phyloP scores from a whole-genome alignment of 2,113 vertebrate species.

The Climacteris rufus region DNA sequence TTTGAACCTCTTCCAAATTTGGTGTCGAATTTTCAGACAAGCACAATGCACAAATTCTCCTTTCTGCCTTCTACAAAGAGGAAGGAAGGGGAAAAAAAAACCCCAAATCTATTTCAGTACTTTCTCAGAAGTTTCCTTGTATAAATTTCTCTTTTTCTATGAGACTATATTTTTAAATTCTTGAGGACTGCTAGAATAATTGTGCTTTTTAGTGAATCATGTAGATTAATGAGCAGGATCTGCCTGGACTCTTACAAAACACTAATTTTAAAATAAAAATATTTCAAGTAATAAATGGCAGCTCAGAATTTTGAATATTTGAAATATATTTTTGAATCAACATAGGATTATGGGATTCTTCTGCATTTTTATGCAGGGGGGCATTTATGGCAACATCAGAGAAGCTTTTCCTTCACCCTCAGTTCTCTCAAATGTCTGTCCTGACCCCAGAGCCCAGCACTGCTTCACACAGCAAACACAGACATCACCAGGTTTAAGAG shows the following conservation, averaged over 20 bases:
- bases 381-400: background rate
- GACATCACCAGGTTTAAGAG: background rate
- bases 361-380: background rate
- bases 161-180: background rate
- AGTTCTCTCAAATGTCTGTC: background rate
- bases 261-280: background rate
- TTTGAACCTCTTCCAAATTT: background rate
- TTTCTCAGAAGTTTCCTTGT: background rate
- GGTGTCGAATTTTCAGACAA: background rate
- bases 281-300: background rate
- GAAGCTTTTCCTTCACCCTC: background rate
- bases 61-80: background rate
- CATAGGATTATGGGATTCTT: background rate
- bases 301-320: background rate
- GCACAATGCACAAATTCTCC: background rate
- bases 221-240: background rate
- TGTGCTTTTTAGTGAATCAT: background rate
- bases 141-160: background rate
- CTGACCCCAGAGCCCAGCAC: background rate
- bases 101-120: background rate
- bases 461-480: rapidly evolving
- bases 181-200: background rate
- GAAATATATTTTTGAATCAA: background rate
- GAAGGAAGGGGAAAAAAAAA: background rate
- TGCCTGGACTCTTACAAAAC: background rate